Conservation (phyloP, 2,797 vertebrate species). For the Pseudochirops cupreus region DNA sequence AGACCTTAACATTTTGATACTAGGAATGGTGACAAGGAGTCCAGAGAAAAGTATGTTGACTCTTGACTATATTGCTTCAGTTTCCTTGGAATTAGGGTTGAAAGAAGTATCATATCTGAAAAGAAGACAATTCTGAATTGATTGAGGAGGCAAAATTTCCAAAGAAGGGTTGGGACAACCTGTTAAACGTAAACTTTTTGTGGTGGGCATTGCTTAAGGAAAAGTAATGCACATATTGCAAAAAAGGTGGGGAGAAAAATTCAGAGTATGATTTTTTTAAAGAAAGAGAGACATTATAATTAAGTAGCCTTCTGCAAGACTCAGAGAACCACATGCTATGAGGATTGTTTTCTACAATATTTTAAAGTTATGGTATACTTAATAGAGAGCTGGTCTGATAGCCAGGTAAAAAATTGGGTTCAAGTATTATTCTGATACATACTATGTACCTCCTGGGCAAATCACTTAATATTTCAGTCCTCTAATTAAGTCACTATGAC, state of each 20-base stretch:
- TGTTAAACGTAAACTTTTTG: not conserved
- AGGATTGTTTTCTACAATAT: not conserved
- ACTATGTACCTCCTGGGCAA: not conserved
- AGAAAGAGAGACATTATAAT: not conserved
- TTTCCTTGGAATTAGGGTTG: conserved; percentile 6
- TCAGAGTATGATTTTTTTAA: not conserved
- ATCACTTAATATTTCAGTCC: not conserved
- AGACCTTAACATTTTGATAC: conserved; percentile 2
- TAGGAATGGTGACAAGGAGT: conserved; percentile 26
- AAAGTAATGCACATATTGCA: not conserved
- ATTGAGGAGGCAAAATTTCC: conserved; percentile 14
- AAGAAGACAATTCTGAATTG: conserved; percentile 49
- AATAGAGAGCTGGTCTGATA: too few species aligned
- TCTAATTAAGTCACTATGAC: too few species aligned
- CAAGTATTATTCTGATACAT: not conserved
- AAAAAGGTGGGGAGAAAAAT: not conserved
- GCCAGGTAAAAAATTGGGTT: not conserved
- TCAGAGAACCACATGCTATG: not conserved
- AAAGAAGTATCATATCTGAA: conserved; percentile 1
- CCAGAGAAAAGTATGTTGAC: conserved; percentile 8
- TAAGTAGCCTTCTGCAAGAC: not conserved
- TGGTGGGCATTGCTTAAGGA: not conserved
- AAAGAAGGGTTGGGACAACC: not conserved
- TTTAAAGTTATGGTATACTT: not conserved
- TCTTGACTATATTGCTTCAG: conserved; percentile 32